Base-by-base conservation (phyloP, 2,888 invertebrate species). In the Rambutsinella grinnellia region DNA sequence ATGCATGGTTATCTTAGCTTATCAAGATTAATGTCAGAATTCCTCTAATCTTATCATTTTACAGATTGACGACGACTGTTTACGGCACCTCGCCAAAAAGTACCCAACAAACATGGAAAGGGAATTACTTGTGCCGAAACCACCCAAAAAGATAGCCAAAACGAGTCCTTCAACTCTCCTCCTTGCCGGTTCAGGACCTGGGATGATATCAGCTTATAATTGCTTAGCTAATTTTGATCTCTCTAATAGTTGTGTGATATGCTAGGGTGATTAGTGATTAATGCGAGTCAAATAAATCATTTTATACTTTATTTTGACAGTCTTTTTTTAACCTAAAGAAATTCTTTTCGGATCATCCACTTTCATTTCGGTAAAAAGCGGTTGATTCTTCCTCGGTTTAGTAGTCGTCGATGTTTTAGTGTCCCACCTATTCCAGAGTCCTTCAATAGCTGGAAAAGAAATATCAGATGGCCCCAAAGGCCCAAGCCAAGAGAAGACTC, bases 1-100 rank as follows among this genome's bases (percentile, higher is more conserved):
- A 5, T 46, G 54, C 24, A 26, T 57, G n/a, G 46, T 6, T 10
- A 19, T 54, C 23, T 63, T 44, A 13, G 19, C 24, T 2, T 62
- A 17, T 23, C 3, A n/a, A n/a, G n/a, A n/a, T n/a, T n/a, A n/a
- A n/a, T n/a, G n/a, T n/a, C n/a, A n/a, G n/a, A n/a, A n/a, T n/a
- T n/a, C n/a, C n/a, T n/a, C n/a, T n/a, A n/a, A n/a, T n/a, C n/a
- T 51, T 61, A 19, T 21, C 26, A 23, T 58, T 63, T 3, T 51
- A 8, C 49, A 79, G 79, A 75, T 79, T 17, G 63, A 51, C 26
- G 68, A 77, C 19, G 69, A 74, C n/a, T 79, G 79, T 53, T 62
- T 79, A 24, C 36, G 60, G 28, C 51, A 58, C 21, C 66, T 77
- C 19, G 63, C 69, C 46, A 60, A 62, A 61, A 74, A 56, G 36